Evolutionary conservation across 2,888 invertebrate species (phyloP).

Genomic region (Campoplex nolae): DNA sequence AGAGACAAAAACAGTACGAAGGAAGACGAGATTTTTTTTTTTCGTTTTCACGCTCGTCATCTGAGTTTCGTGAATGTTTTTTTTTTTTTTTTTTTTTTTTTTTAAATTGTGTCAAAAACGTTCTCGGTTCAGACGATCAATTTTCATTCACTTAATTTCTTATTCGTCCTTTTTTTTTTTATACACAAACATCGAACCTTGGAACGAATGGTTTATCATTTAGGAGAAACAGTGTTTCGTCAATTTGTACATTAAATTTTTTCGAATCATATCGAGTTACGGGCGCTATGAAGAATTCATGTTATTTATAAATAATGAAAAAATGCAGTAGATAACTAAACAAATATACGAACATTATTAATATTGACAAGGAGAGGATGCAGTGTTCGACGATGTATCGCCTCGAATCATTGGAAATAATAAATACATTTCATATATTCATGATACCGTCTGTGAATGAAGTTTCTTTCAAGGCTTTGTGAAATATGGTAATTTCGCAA

Average conservation of each 20-base stretch:
- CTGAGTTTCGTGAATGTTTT: conserved; percentile 1
- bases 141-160: background rate
- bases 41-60: conserved; percentile 13
- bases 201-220: background rate
- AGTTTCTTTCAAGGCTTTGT: background rate
- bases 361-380: conserved; percentile 35
- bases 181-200: background rate
- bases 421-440: conserved; percentile 41
- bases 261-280: conserved; percentile 23
- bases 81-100: background rate
- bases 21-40: background rate
- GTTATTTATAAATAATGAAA: background rate
- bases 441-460: conserved; percentile 30
- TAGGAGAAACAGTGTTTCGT: background rate
- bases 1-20: conserved; percentile 7
- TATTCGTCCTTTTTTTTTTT: background rate
- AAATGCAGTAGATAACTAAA: conserved; percentile 54
- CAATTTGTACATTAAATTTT: background rate
- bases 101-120: conserved; percentile 3
- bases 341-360: conserved; percentile 50
- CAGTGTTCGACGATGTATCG: conserved; percentile 58
- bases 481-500: conserved; percentile 38
- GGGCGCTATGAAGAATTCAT: conserved; percentile 47
- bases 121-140: conserved; percentile 54
- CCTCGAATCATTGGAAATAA: conserved; percentile 29